Percentiles rank a stretch among this genome's conserved stretches.
phyloP scores from a whole-genome alignment of 2,888 invertebrate genomes.

The Heliconius ethilla region DNA sequence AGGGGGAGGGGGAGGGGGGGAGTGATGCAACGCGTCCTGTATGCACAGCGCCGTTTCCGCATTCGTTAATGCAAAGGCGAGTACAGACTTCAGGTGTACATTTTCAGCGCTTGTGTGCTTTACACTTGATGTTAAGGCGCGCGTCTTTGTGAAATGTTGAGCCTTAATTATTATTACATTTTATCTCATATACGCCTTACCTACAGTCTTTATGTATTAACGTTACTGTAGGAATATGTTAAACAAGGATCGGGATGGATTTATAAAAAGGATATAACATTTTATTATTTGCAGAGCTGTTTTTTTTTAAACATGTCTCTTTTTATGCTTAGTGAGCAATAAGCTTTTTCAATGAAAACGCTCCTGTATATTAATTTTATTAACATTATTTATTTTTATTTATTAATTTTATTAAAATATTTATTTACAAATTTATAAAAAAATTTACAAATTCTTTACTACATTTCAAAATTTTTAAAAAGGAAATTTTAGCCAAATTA shows the following conservation, averaged over 20 bases:
- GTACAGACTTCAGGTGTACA: conserved; percentile 81
- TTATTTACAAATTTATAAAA: no score
- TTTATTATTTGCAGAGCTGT: not conserved
- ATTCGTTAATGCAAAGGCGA: conserved; percentile 82
- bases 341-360: no score
- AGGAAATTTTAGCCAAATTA: no score
- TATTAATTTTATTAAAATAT: no score
- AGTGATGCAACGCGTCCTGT: conserved; percentile 75
- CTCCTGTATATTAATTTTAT: no score
- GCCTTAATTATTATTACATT: conserved; percentile 78
- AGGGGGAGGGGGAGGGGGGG: conserved; percentile 47
- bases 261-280: not conserved
- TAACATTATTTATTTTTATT: no score
- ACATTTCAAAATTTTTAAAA: no score
- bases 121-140: conserved; percentile 76
- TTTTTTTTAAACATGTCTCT: not conserved
- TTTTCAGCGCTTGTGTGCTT: conserved; percentile 80
- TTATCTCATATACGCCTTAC: conserved; percentile 63
- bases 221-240: conserved; percentile 43
- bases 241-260: not conserved
- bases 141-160: conserved; percentile 76
- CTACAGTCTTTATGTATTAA: conserved; percentile 50
- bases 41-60: conserved; percentile 81
- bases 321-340: not conserved
- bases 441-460: no score